phyloP scores from a whole-genome alignment of 1,140 invertebrate genomes.

The Lepidurus packardi region DNA sequence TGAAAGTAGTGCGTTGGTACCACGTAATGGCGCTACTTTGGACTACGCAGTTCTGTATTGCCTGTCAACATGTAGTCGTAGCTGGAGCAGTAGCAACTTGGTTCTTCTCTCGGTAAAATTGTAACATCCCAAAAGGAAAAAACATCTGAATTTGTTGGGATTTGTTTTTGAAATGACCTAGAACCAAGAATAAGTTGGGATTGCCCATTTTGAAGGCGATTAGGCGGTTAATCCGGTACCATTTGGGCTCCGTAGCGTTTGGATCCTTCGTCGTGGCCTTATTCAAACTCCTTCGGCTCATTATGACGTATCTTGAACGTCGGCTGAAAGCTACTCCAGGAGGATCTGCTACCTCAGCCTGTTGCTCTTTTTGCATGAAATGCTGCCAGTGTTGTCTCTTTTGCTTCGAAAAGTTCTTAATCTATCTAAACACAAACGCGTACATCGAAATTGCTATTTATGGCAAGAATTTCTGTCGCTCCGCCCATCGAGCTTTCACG shows the following conservation, averaged over 20 bases:
- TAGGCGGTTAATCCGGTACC: slow-evolving; percentile 57
- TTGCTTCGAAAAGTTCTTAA: slow-evolving; percentile 66
- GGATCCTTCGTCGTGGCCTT: slow-evolving; percentile 68
- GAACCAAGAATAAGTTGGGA: slow-evolving; percentile 57
- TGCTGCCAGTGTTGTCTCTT: slow-evolving; percentile 67
- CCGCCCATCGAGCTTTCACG: slow-evolving; percentile 66
- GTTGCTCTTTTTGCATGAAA: slow-evolving; percentile 42
- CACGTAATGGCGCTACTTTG: slow-evolving; percentile 65
- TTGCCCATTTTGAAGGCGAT: slow-evolving; percentile 55
- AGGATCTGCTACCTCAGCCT: slow-evolving; percentile 42
- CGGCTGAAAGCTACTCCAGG: slow-evolving; percentile 34
- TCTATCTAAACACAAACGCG: slow-evolving; percentile 67
- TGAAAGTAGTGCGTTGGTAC: slow-evolving; percentile 58
- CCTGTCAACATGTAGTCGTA: slow-evolving; percentile 70
- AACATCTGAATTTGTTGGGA: background rate
- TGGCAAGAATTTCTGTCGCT: slow-evolving; percentile 61
- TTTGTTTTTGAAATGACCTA: slow-evolving; percentile 43
- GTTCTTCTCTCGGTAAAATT: slow-evolving; percentile 66
- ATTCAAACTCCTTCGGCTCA: slow-evolving; percentile 58
- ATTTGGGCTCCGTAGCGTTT: slow-evolving; percentile 69
- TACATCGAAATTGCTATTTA: slow-evolving; percentile 73
- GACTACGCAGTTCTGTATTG: slow-evolving; percentile 64
- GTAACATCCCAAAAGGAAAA: background rate
- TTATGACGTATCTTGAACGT: slow-evolving; percentile 49
- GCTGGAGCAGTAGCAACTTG: slow-evolving; percentile 66